Percentiles rank a stretch among this genome's conserved stretches.
These are phyloP conservation scores for Diogma glabrata DNA, from an alignment of 2,888 invertebrate species.

Conservation along the genomic window DNA sequence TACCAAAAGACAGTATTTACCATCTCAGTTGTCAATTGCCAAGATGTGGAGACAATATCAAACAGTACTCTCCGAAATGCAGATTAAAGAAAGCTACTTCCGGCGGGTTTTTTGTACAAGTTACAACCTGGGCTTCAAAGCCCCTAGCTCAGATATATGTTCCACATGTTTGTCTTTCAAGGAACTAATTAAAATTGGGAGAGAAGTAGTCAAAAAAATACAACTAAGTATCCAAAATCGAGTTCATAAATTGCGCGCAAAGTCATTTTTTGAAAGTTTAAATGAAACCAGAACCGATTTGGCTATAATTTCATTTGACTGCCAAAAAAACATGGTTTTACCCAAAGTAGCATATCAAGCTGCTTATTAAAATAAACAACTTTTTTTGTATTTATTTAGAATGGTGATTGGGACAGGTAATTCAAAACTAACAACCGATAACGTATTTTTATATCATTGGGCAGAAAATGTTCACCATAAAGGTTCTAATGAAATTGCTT, in stretches of 20 bases:
- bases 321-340: conserved; percentile 10
- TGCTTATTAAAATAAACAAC: conserved; percentile 7
- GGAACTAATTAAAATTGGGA: not conserved
- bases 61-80: not conserved
- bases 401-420: not conserved
- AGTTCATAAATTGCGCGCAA: not conserved
- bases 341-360: conserved; percentile 10
- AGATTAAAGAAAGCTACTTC: not conserved
- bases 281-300: not conserved
- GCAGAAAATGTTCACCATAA: conserved; percentile 23
- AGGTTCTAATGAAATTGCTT: conserved; percentile 26
- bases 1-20: not conserved
- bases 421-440: not conserved
- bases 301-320: conserved; percentile 7
- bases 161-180: not conserved
- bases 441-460: not conserved
- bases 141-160: not conserved
- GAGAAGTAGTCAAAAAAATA: too few species aligned
- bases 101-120: not conserved
- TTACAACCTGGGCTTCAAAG: not conserved
- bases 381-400: conserved; percentile 9
- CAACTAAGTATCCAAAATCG: too few species aligned
- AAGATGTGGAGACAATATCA: not conserved
- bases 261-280: not conserved
- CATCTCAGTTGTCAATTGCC: not conserved